Base-by-base conservation (phyloP, 2,113 vertebrate genomes). In the Coturnix japonica region DNA sequence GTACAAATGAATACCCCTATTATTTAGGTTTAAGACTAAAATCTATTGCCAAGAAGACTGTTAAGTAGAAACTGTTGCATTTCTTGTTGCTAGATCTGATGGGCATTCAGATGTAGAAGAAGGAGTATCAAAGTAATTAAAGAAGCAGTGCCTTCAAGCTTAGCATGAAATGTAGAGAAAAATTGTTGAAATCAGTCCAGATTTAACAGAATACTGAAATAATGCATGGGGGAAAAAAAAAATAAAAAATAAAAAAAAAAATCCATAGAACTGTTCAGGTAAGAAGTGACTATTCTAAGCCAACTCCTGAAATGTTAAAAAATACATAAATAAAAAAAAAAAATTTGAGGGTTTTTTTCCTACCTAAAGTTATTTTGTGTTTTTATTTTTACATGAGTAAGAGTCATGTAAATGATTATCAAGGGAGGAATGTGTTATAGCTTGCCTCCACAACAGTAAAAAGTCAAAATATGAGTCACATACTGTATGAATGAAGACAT, bases 381-480 rank as follows among this genome's bases (percentile, higher is more conserved):
- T 75, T 65, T 75, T 87, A 35, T 21, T 74, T 84, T 75, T 56
- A 69, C 15, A 35, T 65, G 49, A 91, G 74, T 71, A 9, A 37
- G 5, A 53, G 31, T 60, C 30, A 39, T 47, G 44, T 85, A 80
- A 89, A 93, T 73, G 12, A 75, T 78, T 75, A 81, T 47, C 43
- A 89, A 73, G 39, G 65, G 67, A 96, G 84, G 83, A 94, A 63
- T 56, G 80, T 57, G n/a, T 43, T 83, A 85, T 30, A 63, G 31
- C 81, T 93, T 88, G 72, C 73, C 73, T 96, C 59, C 53, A 60
- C 61, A 76, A 81, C 53, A 95, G 46, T 83, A 76, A 59, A 85
- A 95, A 96, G 54, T 73, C 71, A 89, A 94, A 91, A 95, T 91
- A 91, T 39, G 41, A 83, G 61, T 93, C 84, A 83, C 41, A 17